Base-by-base conservation (phyloP, 2,888 invertebrate genomes). In the Cantharis nigra region DNA sequence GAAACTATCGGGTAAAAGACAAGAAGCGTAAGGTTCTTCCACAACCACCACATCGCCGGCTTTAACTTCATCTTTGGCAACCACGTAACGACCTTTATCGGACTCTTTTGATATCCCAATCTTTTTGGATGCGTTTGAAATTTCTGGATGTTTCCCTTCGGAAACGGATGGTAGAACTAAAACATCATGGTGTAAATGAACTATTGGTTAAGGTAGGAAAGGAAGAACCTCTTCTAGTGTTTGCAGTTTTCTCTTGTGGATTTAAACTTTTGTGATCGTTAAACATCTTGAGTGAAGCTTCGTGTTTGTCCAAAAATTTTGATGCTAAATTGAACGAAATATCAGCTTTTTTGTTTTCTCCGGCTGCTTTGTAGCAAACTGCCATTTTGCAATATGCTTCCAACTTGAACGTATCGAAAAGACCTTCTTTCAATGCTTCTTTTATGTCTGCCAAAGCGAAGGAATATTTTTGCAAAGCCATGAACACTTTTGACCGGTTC, bases 1-100 rank as follows among this genome's bases (percentile, higher is more conserved):
- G 85, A 92, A 94, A 86, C 90, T 93, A 81, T 93, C 93, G 0
- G 94, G 92, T 13, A 94, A 87, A 0, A 96, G 89, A 83, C 94
- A 94, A 0, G 95, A 92, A 0, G 94, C 94, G 81, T 93, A 92
- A 0, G 96, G 94, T 33, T 90, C 88, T 86, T 96, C 96, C 2
- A 91, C 91, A 0, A 95, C 89, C 13, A 97, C 87, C 0, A 92
- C 91, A 84, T 96, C 95, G 0, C 96, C 96, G 0, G 94, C 91
- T 79, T 89, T 89, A 62, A 95, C 91, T 0, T 88, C 85, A 10
- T 90, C 88, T 71, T 89, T 90, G 3, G 96, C 94, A 0, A 94
- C 91, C 0, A 93, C 92, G 84, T 92, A 94, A 26, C 94, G 91
- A 11, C 96, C 96, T 85, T 92, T 91, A 0, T 89, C 89, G 74